Evolutionary conservation across 1,140 invertebrate genomes (phyloP).

Genomic region (Drosophila repleta): DNA sequence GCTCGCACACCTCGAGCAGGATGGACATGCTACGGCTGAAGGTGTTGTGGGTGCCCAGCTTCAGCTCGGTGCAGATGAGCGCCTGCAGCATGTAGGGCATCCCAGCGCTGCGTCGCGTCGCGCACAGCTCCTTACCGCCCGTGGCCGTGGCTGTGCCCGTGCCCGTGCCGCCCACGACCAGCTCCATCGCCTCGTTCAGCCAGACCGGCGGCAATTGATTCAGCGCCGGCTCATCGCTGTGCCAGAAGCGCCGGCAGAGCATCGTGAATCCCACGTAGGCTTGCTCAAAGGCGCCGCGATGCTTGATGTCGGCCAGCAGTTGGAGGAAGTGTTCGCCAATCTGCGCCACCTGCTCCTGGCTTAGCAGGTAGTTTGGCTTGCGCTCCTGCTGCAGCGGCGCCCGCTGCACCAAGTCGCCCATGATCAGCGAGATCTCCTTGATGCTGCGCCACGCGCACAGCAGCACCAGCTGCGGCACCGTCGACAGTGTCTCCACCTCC

Average conservation of each 20-base stretch:
- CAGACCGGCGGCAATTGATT: slow-evolving; percentile 88
- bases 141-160: no score
- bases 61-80: slow-evolving; percentile 89
- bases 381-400: slow-evolving; percentile 69
- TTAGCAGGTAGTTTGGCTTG: slow-evolving; percentile 49
- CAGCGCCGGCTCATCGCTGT: slow-evolving; percentile 84
- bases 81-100: slow-evolving; percentile 95
- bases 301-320: slow-evolving; percentile 92
- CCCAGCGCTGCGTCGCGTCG: slow-evolving; percentile 95
- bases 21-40: slow-evolving; percentile 87
- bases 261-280: slow-evolving; percentile 94
- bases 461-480: slow-evolving; percentile 92
- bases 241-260: slow-evolving; percentile 87
- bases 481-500: slow-evolving; percentile 19
- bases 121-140: slow-evolving; percentile 84
- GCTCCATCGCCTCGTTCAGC: slow-evolving; percentile 86
- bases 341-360: slow-evolving; percentile 84
- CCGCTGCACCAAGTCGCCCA: slow-evolving; percentile 84
- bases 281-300: slow-evolving; percentile 97
- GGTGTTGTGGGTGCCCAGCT: slow-evolving; percentile 85
- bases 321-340: slow-evolving; percentile 90
- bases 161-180: slow-evolving; percentile 35
- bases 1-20: slow-evolving; percentile 85
- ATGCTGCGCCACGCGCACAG: slow-evolving; percentile 95
- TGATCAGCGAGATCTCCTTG: slow-evolving; percentile 87